phyloP scores from a whole-genome alignment of 2,797 vertebrate genomes.

The Anas bahamensis region DNA sequence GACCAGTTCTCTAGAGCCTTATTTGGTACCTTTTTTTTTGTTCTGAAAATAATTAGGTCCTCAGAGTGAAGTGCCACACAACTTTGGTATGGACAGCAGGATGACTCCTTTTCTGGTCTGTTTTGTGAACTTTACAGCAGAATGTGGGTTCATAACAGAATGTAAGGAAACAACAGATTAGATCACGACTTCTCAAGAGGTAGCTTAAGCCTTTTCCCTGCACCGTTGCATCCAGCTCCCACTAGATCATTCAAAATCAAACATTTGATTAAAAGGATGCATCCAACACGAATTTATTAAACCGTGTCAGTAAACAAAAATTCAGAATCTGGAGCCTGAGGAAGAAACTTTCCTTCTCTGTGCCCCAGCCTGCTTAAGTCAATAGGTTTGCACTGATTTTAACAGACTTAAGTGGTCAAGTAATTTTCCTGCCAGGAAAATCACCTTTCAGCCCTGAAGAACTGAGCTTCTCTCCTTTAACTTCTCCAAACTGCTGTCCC shows the following conservation, averaged over 20 bases:
- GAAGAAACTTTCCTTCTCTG: not conserved
- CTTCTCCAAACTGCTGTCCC: not conserved
- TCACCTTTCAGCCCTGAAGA: not conserved
- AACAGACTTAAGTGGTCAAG: not conserved
- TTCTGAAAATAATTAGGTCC: not conserved
- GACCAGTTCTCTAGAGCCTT: not conserved
- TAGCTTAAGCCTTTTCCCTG: not conserved
- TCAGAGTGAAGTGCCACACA: not conserved
- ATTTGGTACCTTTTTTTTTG: not conserved
- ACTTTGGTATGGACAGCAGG: not conserved
- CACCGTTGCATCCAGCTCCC: not conserved
- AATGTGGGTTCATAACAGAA: not conserved
- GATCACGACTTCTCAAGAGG: not conserved
- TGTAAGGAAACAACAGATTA: not conserved
- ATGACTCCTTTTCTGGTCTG: rapidly evolving
- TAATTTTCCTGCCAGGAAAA: not conserved
- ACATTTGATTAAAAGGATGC: not conserved
- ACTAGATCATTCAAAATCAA: not conserved
- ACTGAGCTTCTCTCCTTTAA: not conserved
- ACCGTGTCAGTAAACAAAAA: not conserved
- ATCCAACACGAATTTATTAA: not conserved
- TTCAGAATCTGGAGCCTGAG: not conserved
- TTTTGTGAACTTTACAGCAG: rapidly evolving
- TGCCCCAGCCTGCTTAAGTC: not conserved
- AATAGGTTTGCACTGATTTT: not conserved